phyloP scores from a whole-genome alignment of 2,888 invertebrate genomes.

The Pteria penguin region DNA sequence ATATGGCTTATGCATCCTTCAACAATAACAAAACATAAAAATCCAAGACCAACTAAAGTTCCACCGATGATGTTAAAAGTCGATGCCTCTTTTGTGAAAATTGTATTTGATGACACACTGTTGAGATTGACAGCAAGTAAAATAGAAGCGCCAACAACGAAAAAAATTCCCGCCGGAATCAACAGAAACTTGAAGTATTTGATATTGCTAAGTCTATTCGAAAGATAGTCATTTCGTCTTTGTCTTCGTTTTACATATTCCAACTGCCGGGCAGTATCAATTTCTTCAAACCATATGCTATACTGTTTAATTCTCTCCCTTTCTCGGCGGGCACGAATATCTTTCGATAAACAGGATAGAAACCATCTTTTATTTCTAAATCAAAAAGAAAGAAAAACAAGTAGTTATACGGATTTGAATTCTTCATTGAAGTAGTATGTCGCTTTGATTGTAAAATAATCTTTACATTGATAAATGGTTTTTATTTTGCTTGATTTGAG shows the following conservation, averaged over 20 bases:
- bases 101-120: slow-evolving; percentile 38
- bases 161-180: slow-evolving; percentile 39
- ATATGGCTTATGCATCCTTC: slow-evolving; percentile 20
- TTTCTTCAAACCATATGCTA: slow-evolving; percentile 43
- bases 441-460: too few species aligned
- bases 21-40: slow-evolving; percentile 41
- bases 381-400: too few species aligned
- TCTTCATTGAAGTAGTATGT: too few species aligned
- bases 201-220: slow-evolving; percentile 16
- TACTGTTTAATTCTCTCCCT: slow-evolving; percentile 38
- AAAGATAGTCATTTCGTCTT: slow-evolving; percentile 13
- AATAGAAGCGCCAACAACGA: slow-evolving; percentile 37
- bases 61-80: slow-evolving; percentile 43
- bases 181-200: slow-evolving; percentile 42
- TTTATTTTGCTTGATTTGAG: too few species aligned
- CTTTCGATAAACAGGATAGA: too few species aligned
- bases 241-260: slow-evolving; percentile 23
- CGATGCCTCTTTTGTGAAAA: slow-evolving; percentile 32
- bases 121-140: slow-evolving; percentile 42
- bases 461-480: too few species aligned
- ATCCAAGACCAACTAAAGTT: slow-evolving; percentile 27
- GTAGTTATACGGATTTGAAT: too few species aligned
- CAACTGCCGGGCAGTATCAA: slow-evolving; percentile 22
- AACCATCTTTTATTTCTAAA: too few species aligned
- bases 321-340: too few species aligned